Percentiles rank a stretch among this genome's conserved stretches.
Evolutionary conservation across 1,140 invertebrate species (phyloP).

Genomic region (Asobara japonica): DNA sequence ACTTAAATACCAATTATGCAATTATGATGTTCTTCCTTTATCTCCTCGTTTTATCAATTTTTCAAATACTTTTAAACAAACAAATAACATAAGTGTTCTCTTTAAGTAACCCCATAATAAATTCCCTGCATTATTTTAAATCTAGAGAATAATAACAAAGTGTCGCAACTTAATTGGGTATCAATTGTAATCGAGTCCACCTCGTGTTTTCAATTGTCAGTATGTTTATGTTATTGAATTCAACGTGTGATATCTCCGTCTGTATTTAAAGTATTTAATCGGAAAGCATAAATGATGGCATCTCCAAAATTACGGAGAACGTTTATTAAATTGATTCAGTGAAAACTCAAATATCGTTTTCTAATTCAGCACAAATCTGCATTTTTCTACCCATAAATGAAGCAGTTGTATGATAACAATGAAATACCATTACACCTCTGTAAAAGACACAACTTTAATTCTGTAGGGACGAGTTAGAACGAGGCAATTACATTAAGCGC

Average conservation of each 20-base stretch:
- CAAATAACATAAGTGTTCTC: slow-evolving; percentile 42
- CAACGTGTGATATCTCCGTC: not conserved
- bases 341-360: too few species aligned
- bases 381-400: too few species aligned
- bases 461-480: too few species aligned
- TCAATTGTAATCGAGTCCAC: slow-evolving; percentile 37
- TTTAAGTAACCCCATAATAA: slow-evolving; percentile 52
- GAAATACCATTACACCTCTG: too few species aligned
- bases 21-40: slow-evolving; percentile 25
- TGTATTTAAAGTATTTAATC: too few species aligned
- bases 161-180: slow-evolving; percentile 40
- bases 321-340: too few species aligned
- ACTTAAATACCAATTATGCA: slow-evolving; percentile 38
- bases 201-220: not conserved
- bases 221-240: slow-evolving; percentile 12
- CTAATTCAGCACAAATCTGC: too few species aligned
- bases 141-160: slow-evolving; percentile 44
- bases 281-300: too few species aligned
- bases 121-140: slow-evolving; percentile 52
- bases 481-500: too few species aligned
- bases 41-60: not conserved
- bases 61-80: slow-evolving; percentile 37
- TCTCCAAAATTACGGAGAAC: too few species aligned
- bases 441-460: too few species aligned
- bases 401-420: too few species aligned